Conservation (phyloP, 2,888 invertebrate species). For the Ormyrus nitidulus region DNA sequence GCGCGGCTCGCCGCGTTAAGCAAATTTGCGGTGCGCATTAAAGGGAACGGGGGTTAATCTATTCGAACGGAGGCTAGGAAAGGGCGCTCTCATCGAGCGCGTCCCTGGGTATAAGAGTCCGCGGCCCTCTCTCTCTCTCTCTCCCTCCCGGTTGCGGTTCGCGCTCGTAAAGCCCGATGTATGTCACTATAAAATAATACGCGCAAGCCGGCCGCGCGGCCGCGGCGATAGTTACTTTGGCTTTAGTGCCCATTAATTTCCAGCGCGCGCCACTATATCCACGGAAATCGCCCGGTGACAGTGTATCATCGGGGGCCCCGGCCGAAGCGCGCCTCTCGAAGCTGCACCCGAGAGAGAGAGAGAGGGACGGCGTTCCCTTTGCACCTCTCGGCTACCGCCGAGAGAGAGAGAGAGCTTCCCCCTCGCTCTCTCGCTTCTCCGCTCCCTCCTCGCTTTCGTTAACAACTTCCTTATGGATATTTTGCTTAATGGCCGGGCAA, state of each 20-base stretch:
- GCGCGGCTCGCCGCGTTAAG: too few relatives aligned
- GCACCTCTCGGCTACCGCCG: too few relatives aligned
- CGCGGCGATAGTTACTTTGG: slow-evolving; percentile 65
- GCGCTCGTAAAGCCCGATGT: slow-evolving; percentile 57
- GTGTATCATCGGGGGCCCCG: neutral
- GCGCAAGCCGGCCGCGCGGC: slow-evolving; percentile 56
- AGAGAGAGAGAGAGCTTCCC: too few relatives aligned
- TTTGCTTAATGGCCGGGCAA: slow-evolving; percentile 40
- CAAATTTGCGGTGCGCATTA: too few relatives aligned
- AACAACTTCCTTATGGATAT: slow-evolving; percentile 53
- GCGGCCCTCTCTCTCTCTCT: too few relatives aligned
- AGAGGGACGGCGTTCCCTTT: too few relatives aligned
- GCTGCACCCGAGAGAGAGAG: too few relatives aligned
- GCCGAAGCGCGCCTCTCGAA: too few relatives aligned
- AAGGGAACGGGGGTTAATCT: neutral
- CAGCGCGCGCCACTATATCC: slow-evolving; percentile 52
- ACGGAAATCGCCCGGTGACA: slow-evolving; percentile 58
- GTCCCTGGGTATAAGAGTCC: too few relatives aligned
- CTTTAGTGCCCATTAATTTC: slow-evolving; percentile 69
- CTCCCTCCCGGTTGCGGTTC: neutral
- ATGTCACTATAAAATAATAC: slow-evolving; percentile 66
- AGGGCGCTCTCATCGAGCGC: neutral
- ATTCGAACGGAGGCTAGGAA: neutral
- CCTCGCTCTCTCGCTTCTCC: neutral
- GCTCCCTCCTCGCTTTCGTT: slow-evolving; percentile 24